phyloP scores from a whole-genome alignment of 2,113 vertebrate genomes.

The Crotalus tigris region DNA sequence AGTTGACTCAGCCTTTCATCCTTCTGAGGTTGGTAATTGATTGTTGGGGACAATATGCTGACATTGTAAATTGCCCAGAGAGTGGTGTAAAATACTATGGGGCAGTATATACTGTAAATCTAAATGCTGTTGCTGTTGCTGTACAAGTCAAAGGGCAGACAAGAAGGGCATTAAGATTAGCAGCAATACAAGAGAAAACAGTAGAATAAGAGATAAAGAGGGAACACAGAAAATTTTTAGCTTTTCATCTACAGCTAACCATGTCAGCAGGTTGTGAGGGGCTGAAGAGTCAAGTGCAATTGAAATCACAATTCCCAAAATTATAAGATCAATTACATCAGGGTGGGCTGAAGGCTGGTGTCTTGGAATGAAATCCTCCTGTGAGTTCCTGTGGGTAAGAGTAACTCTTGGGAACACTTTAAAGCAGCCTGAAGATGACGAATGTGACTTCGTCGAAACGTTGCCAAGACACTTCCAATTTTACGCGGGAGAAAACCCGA shows the following conservation, averaged over 20 bases:
- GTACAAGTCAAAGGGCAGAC: neutral
- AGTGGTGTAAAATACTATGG: neutral
- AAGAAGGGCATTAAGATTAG: neutral
- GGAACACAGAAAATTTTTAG: neutral
- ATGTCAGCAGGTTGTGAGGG: neutral
- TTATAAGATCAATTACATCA: neutral
- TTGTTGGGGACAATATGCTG: neutral
- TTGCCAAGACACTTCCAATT: no score
- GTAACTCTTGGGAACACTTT: neutral
- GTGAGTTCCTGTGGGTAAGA: neutral
- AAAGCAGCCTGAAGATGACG: no score
- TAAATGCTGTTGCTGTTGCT: neutral
- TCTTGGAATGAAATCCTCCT: neutral
- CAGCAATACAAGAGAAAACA: neutral
- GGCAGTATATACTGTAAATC: neutral
- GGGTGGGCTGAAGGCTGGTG: neutral
- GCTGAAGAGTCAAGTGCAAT: neutral
- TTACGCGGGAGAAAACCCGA: no score
- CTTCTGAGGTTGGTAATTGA: neutral
- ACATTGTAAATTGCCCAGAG: neutral
- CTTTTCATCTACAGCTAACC: neutral
- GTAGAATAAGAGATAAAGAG: neutral
- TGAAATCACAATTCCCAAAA: neutral
- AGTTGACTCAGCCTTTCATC: neutral
- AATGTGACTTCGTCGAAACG: no score